These are phyloP conservation scores for Ianthella basta DNA, from an alignment of 37 sponge, comb jelly and placozoan genomes.

Conservation along the genomic window DNA sequence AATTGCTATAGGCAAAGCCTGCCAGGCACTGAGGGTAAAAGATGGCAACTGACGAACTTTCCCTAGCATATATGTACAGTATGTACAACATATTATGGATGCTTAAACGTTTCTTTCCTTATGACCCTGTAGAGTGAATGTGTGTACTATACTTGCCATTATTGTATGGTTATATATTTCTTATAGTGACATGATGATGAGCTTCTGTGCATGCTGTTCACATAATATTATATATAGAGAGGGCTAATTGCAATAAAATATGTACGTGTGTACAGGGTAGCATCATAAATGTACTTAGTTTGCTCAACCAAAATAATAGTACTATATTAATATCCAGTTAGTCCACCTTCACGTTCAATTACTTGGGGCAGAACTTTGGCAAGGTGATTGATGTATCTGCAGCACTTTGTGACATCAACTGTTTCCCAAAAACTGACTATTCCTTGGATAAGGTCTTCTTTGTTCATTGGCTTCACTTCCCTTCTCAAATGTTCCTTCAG, in stretches of 20 bases:
- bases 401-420: conserved; percentile 3
- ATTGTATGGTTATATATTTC: background rate
- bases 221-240: background rate
- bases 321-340: conserved; percentile 3
- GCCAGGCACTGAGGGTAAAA: conserved; percentile 29
- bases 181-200: too few species aligned
- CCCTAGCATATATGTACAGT: background rate
- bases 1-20: conserved; percentile 25
- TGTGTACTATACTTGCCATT: too few species aligned
- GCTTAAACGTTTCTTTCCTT: too few species aligned
- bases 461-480: conserved; percentile 40
- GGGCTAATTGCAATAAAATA: background rate
- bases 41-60: background rate
- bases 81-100: background rate
- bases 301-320: background rate
- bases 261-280: background rate
- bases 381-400: conserved; percentile 23
- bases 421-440: conserved; percentile 18
- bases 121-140: too few species aligned
- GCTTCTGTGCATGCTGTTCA: too few species aligned
- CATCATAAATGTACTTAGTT: background rate
- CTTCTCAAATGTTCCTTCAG: conserved; percentile 33
- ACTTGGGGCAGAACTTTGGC: conserved; percentile 28
- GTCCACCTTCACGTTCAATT: conserved; percentile 25
- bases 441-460: conserved; percentile 18